Evolutionary conservation across 2,113 vertebrate genomes (phyloP), one percentile per base, ranked within the genome.

Genomic region (Pavo muticus): DNA sequence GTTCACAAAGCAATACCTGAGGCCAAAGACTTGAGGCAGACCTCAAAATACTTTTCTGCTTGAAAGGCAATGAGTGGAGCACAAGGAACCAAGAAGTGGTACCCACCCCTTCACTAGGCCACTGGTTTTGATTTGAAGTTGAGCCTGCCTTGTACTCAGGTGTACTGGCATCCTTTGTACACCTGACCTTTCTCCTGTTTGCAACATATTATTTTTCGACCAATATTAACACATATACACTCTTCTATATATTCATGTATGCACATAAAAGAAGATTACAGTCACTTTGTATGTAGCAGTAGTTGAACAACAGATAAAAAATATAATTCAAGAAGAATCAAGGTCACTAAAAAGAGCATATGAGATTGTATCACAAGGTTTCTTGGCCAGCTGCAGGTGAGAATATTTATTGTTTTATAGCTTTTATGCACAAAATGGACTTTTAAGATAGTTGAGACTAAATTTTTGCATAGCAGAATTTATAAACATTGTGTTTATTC

Each of bases 21-120:
- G 21, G 40, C 25, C 25, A 57, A 30, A 44, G 50, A 47, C 40
- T 60, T 1, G 1, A 18, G 12, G 8, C 27, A 82, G 73, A 37
- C 1, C 6, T 44, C 40, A 44, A 44, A 32, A 44, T 32, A 44
- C 19, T 30, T 30, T 70, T 19, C 15, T 40, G 4, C 57, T 5
- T 52, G 48, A 21, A 80, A 48, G 11, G 20, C 30, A 12, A 11
- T 61, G 76, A 27, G 14, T 37, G 14, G 18, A 56, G 32, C 23
- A 47, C 27, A 10, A 77, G 19, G 4, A 45, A 47, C 56, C 24
- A 39, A 32, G 44, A 89, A 84, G 61, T 30, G 32, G 11, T 7
- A 47, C 18, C 44, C 2, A 76, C 15, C 7, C 18, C 15, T 37
- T 39, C 3, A 1, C 9, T 8, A 1, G 0, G 16, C 29, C 3